Evolutionary conservation across 2,113 vertebrate species (phyloP), one percentile per base, ranked within the genome.

Genomic region (Potamarius usumacintae): DNA sequence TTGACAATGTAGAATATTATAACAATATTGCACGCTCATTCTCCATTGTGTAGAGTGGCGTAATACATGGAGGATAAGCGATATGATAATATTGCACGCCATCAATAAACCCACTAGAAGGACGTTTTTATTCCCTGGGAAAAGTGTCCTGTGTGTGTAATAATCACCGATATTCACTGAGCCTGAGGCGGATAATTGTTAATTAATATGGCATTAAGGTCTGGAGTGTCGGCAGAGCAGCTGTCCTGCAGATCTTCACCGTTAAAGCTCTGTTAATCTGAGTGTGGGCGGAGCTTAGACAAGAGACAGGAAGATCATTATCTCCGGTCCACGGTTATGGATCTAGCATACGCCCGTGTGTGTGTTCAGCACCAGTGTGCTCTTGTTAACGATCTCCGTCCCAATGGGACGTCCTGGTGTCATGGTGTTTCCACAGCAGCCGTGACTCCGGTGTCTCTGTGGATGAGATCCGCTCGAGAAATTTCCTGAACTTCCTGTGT

Each of bases 351-450:
- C 11, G 0, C 22, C 14, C 76, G 50, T 50, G 4, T 27, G 78
- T 53, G 30, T 84, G 48, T 83, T 81, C 58, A 25, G 76, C 42
- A 62, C 27, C 65, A 17, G 17, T 62, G 67, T 50, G 74, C 57
- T 80, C 62, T 10, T 50, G 71, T 83, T 88, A 90, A 83, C n/a
- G 27, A 74, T 83, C 17, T 20, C 48, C 14, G 60, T 87, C 87
- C 60, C 53, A 1, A 10, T 22, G 77, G 81, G 80, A 69, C 63
- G 25, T 78, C 85, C 71, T 85, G 85, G 25, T 83, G 85, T 85
- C 69, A 20, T 85, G 72, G 48, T 30, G 81, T 85, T 72, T 87
- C 89, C 82, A 89, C 58, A 30, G 89, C 82, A 90, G 86, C 87
- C 15, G 22, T 52, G 84, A 57, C 65, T 81, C 82, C 10, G 71